phyloP scores from a whole-genome alignment of 2,888 invertebrate species.

The Leptogaster cylindrica region DNA sequence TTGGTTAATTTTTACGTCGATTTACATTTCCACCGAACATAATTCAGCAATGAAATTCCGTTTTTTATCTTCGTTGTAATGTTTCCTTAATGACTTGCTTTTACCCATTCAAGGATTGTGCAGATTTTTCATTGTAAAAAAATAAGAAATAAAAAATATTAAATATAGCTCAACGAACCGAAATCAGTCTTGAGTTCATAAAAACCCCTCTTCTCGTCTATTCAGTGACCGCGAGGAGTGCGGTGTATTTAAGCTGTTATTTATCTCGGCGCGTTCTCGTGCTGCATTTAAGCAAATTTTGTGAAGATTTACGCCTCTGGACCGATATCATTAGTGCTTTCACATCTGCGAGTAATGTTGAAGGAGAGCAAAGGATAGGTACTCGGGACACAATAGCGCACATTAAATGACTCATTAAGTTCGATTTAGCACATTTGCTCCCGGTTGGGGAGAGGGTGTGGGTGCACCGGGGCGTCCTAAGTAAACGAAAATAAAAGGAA shows the following conservation, averaged over 20 bases:
- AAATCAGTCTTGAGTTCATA: conserved; percentile 12
- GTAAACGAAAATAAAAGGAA: conserved; percentile 35
- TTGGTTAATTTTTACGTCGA: conserved; percentile 24
- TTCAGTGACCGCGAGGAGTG: conserved; percentile 15
- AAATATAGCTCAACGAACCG: neutral
- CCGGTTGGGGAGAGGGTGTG: neutral
- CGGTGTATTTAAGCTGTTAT: neutral
- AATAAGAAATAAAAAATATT: neutral
- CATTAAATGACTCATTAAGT: conserved; percentile 31
- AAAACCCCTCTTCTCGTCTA: conserved; percentile 26
- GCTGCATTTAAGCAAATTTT: conserved; percentile 1
- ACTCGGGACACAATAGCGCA: conserved; percentile 2
- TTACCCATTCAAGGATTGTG: neutral
- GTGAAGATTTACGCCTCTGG: conserved; percentile 19
- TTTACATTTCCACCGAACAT: conserved; percentile 7
- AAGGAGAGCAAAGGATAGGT: conserved; percentile 13
- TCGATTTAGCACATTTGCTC: conserved; percentile 12
- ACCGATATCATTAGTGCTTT: conserved; percentile 20
- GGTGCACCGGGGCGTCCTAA: conserved; percentile 17
- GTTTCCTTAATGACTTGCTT: conserved; percentile 40
- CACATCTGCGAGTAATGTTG: conserved; percentile 18
- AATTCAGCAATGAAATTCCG: conserved; percentile 14
- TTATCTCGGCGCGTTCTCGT: neutral
- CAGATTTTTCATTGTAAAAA: neutral
- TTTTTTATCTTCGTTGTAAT: conserved; percentile 38